Evolutionary conservation across 2,888 invertebrate species (phyloP), one percentile per base, ranked within the genome.

Genomic region (Falcaria lacertinaria): DNA sequence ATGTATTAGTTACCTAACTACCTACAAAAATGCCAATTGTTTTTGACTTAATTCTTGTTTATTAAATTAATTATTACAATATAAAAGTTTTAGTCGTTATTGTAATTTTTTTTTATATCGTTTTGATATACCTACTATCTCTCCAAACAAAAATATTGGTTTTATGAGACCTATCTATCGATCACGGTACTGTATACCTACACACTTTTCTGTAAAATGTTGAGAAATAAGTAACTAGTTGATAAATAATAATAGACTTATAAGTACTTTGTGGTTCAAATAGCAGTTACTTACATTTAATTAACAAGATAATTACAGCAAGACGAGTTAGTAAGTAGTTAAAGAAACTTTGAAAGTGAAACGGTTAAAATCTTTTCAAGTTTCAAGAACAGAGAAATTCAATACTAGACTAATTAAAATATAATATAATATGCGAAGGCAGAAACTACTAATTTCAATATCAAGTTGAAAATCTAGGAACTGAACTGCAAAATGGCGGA

Each of bases 401-500:
- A 11, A 3, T 3, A 28, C 8, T 7, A 3, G 28, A 28, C 11
- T 28, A 22, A 22, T 22, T 22, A 22, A 22, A 22, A 22, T 6
- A 5, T 22, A 6, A 1, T 5, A 2, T 6, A 6, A 22, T 22
- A 22, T 6, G 22, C 3, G 22, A 22, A 22, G 22, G 22, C 22
- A 22, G n/a, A n/a, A n/a, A n/a, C n/a, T n/a, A n/a, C n/a, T n/a
- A n/a, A n/a, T n/a, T n/a, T n/a, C n/a, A n/a, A n/a, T n/a, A n/a
- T n/a, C n/a, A n/a, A n/a, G n/a, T n/a, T n/a, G n/a, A n/a, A n/a
- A n/a, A n/a, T n/a, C n/a, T n/a, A n/a, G n/a, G n/a, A n/a, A n/a
- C n/a, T n/a, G n/a, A n/a, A n/a, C n/a, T n/a, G n/a, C n/a, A 22
- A 4, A 41, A 51, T 50, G 50, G 38, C 39, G 15, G 47, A 41